Base-by-base conservation (phyloP, 2,113 vertebrate genomes). In the Aramus guarauna region DNA sequence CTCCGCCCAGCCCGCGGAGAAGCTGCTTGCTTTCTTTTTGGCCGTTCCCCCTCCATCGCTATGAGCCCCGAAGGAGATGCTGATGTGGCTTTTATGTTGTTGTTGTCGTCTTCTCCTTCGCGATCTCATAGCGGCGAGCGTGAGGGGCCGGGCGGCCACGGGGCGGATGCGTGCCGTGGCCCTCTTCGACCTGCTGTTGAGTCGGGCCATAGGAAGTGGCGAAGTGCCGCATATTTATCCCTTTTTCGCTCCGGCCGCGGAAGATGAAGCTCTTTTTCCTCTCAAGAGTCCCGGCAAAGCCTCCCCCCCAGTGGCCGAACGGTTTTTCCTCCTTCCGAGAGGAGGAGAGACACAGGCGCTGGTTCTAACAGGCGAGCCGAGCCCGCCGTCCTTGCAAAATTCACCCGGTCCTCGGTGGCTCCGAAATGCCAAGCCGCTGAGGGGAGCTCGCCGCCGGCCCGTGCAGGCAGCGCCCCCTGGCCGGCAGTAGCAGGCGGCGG, bases 261-360 rank as follows among this genome's bases (percentile, higher is more conserved):
- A 29, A 39, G 7, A 5, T 3, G 21, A 22, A 62, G 19, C 53
- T n/a, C 50, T 18, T 23, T 19, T 59, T 15, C 20, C 20, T n/a
- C 7, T 32, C 8, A 0, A 0, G 19, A 18, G 18, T 34, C 52
- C 19, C 6, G 6, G 5, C 6, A 15, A 6, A 19, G 23, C 39
- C 9, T 37, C 5, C 37, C 4, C 9, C 16, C 5, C 8, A 0
- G 15, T 17, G 45, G 14, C 47, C 5, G 5, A 23, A 3, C n/a
- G 10, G 3, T 5, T 68, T 69, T 37, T 7, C 1, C 27, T 20
- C 21, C 2, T 58, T 71, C 20, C 1, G 15, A 15, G n/a, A 20
- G 15, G 71, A 8, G 59, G 24, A 23, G 50, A 4, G 14, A 5
- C 18, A 1, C 23, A 18, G 55, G 17, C 41, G 6, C 13, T 0